Evolutionary conservation across 2,113 vertebrate genomes (phyloP).

Genomic region (Leptobrachium ailaonicum): DNA sequence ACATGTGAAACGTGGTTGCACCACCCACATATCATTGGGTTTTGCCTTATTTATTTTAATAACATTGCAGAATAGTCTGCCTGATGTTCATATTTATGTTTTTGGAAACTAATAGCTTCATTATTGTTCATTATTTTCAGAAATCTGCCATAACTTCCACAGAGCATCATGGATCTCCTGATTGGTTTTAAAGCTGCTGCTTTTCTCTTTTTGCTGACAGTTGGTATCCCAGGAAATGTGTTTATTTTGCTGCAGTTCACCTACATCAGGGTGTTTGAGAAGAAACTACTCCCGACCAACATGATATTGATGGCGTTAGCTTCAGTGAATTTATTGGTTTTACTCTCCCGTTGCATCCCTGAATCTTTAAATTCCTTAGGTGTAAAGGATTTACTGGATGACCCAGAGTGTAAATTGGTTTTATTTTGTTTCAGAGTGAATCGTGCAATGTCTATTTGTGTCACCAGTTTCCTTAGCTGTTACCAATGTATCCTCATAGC

Average conservation of each 20-base stretch:
- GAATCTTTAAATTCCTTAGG: conserved; percentile 32
- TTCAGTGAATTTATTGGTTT: conserved; percentile 21
- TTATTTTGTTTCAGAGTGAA: conserved; percentile 35
- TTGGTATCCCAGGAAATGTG: conserved; percentile 27
- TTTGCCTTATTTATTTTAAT: no score
- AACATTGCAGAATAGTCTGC: no score
- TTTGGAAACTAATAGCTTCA: no score
- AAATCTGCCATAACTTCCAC: no score
- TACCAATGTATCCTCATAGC: conserved; percentile 39
- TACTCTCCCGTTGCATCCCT: conserved; percentile 26
- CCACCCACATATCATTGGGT: no score
- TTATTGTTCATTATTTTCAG: no score
- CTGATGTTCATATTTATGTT: no score
- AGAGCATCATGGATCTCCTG: background rate
- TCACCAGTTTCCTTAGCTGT: conserved; percentile 43
- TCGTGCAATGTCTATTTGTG: conserved; percentile 39
- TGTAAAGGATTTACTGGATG: conserved; percentile 17
- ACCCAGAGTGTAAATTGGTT: conserved; percentile 32
- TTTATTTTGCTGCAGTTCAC: conserved; percentile 18
- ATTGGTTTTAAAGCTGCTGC: conserved; percentile 15
- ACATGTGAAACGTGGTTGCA: no score
- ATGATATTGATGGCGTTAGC: conserved; percentile 11
- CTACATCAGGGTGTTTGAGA: conserved; percentile 4
- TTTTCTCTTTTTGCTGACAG: conserved; percentile 21
- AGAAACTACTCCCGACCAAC: conserved; percentile 15